Base-by-base conservation (phyloP, 2,888 invertebrate genomes). In the Drosophila rellima region DNA sequence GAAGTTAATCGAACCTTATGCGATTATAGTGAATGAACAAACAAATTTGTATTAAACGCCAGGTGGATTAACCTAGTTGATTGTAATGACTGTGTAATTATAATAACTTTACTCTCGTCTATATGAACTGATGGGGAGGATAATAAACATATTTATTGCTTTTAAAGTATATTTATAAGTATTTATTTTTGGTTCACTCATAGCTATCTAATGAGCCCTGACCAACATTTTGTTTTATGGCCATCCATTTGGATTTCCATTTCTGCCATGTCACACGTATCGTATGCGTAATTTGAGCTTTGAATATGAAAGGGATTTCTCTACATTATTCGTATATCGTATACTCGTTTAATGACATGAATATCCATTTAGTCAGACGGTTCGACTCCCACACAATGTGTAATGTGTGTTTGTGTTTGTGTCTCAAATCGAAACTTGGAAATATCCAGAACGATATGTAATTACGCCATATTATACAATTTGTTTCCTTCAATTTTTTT, bases 21-120 rank as follows among this genome's bases (percentile, higher is more conserved):
- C 51, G 66, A 73, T 86, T 80, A 61, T 61, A 77, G 73, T 70
- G 56, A 80, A 67, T 47, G 59, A 64, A 31, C n/a, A 42, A 31
- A 13, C 37, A 40, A n/a, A n/a, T 39, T 26, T 13, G 18, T 13
- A 10, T 29, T 45, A 29, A 17, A 11, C 11, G 7, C 20, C 7
- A 33, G n/a, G 33, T 50, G 8, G 20, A 39, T 37, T 52, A 13
- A 26, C 52, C 35, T 26, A 13, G 37, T 39, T 26, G 17, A 37
- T 37, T 11, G 7, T 37, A 35, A 17, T 29, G 15, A 42, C 42
- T 20, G 23, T 15, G n/a, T 52, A 37, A 39, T 52, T 37, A 37
- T 23, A 26, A 17, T 29, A 1, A 17, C 4, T 31, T 10, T 47
- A 13, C 26, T 17, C 26, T 10, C n/a, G n/a, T 29, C 10, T 15